Base-by-base conservation (phyloP, 1,140 invertebrate species). In the Apis dorsata region DNA sequence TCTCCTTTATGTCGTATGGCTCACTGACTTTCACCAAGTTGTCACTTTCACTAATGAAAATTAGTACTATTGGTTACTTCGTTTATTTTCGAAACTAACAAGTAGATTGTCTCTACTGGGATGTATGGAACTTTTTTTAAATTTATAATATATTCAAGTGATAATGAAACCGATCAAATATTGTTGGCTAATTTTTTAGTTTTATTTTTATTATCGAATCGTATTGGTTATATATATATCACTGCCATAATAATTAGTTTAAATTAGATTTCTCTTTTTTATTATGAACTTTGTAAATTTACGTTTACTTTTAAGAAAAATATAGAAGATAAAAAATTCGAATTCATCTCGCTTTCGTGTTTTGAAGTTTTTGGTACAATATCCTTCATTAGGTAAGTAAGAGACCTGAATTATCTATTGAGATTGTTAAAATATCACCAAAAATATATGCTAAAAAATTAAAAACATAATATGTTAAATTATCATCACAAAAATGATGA, bases 1-100 rank as follows among this genome's bases (percentile, higher is more conserved):
- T 73, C 69, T 88, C 68, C 24, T 80, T 88, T 88, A 78, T 69
- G 68, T 62, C 44, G 71, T 63, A 34, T 71, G 68, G 51, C 60
- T 71, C 62, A 59, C 68, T 44, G 81, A 90, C 90, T 91, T 91
- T 91, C 90, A 90, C 90, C 80, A 81, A 44, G 53, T 19, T 19
- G 71, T 19, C 85, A 90, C 90, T 91, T 91, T 91, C 90, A 91
- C 90, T 69, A 65, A 81, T 84, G 80, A 86, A 86, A 89, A 87
- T 88, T 85, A 85, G 79, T 86, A 79, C 63, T 51, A 70, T 49
- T 44, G 34, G 34, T 71, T 75, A 60, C 62, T 75, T 88, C 59
- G 66, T 24, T 65, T 72, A 44, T 71, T 73, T 66, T 62, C 28
- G 70, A 80, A 63, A 69, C 62, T 59, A 44, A 63, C 51, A 49